Base-by-base conservation (phyloP, 2,797 vertebrate genomes). In the Molossus molossus region DNA sequence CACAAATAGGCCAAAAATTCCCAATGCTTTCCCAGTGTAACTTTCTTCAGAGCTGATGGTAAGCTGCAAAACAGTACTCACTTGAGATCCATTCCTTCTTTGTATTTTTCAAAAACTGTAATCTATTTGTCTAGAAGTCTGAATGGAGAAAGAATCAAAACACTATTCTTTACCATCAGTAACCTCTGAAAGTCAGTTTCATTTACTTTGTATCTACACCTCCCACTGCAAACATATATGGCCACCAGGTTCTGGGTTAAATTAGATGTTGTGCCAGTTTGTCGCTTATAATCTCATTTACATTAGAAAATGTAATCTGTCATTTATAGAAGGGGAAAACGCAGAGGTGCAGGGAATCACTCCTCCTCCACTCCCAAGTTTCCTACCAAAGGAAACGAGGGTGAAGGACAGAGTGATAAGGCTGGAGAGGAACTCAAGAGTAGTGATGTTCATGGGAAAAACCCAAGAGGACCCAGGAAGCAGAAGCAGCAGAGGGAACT, bases 1-100 rank as follows among this genome's bases (percentile, higher is more conserved):
- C 57, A 87, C 6, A 89, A 69, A 94, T 67, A 87, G 95, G 67
- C 25, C 75, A 18, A 8, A 92, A 95, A 27, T 40, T 75, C 57
- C 64, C 82, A 79, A 88, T 60, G 27, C n/a, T 25, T 57, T 6
- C n/a, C 82, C 11, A 70, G 48, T 29, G 0, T 20, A 60, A 72
- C n/a, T 65, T 62, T 27, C 58, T 79, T 85, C 62, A 60, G 17
- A 91, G 55, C 12, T 3, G 9, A 48, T n/a, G 3, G 11, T 23
- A 81, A 86, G 27, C 70, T 92, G 23, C 12, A 94, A 86, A 86
- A 79, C 6, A 79, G 15, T 23, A 27, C 62, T 64, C 27, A 75
- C 20, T 69, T 57, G 25, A 90, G 10, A 88, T 29, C 9, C 1
- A 9, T 81, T 65, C 50, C 50, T 37, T 50, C 79, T 50, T 73